Conservation (phyloP, 2,113 vertebrate genomes). For the Brachyistius frenatus region DNA sequence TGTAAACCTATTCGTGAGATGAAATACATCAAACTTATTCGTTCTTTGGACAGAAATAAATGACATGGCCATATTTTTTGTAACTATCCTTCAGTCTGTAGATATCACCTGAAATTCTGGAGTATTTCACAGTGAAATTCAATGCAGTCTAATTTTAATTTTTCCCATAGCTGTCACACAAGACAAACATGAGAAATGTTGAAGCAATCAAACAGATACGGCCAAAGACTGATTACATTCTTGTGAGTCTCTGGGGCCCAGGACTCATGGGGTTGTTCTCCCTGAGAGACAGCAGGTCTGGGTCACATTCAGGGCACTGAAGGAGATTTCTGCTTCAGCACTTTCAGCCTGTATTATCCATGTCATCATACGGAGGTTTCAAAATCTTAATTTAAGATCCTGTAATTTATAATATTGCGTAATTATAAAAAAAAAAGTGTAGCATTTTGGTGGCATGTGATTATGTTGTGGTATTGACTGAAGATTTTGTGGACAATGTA, state of each 20-base stretch:
- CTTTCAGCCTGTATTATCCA: conserved; percentile 1
- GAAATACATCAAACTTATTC: neutral
- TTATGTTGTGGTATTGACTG: too few relatives aligned
- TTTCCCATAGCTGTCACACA: conserved; percentile 65
- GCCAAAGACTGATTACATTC: conserved; percentile 67
- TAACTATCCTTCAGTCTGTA: neutral
- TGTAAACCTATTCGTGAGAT: neutral
- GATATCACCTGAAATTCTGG: conserved; percentile 16
- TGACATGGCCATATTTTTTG: neutral
- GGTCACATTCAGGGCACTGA: conserved; percentile 38
- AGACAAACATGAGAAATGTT: conserved; percentile 65
- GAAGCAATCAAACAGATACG: conserved; percentile 54
- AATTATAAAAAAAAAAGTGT: too few relatives aligned
- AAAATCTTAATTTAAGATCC: neutral
- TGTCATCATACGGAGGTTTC: neutral
- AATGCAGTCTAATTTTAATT: conserved; percentile 5
- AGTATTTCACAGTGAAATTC: neutral
- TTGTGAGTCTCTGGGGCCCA: conserved; percentile 57
- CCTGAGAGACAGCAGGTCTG: conserved; percentile 37
- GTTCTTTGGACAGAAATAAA: neutral
- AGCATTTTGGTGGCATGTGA: too few relatives aligned
- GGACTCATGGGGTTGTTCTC: conserved; percentile 47
- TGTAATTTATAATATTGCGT: neutral
- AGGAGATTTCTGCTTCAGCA: conserved; percentile 28
- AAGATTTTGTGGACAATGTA: too few relatives aligned